Evolutionary conservation across 2,888 invertebrate species (phyloP).

Genomic region (Nymphalis urticae): DNA sequence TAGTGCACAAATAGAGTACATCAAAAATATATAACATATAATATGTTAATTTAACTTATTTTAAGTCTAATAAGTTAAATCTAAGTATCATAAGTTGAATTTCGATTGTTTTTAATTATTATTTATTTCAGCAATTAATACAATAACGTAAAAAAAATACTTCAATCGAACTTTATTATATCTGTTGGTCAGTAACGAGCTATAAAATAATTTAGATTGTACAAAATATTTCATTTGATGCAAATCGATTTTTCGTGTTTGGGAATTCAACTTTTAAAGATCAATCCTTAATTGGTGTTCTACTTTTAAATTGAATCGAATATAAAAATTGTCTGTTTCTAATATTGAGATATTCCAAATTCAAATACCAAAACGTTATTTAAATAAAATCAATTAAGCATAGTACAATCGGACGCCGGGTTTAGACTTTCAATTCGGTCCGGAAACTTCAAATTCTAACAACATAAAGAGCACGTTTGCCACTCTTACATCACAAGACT

Average conservation of each 20-base stretch:
- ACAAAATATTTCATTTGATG: constrained; percentile 24
- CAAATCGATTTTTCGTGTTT: constrained; percentile 27
- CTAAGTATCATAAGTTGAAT: no score
- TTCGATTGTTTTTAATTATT: no score
- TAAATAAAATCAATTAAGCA: constrained; percentile 36
- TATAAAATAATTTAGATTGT: constrained; percentile 22
- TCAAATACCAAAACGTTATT: constrained; percentile 26
- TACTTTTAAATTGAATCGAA: constrained; percentile 15
- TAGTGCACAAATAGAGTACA: no score
- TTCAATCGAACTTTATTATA: constrained; percentile 6
- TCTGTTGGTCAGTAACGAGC: constrained; percentile 13
- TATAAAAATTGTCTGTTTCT: not conserved
- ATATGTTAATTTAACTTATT: no score
- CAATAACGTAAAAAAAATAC: constrained; percentile 16
- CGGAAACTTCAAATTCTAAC: constrained; percentile 76
- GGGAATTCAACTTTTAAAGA: constrained; percentile 33
- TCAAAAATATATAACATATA: no score
- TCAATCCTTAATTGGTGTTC: constrained; percentile 31
- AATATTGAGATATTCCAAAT: constrained; percentile 8
- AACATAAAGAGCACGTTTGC: constrained; percentile 77
- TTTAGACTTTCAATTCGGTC: constrained; percentile 65
- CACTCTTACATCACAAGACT: constrained; percentile 69
- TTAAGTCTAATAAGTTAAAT: no score
- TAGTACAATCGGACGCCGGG: constrained; percentile 18
- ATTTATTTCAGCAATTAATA: not conserved